Evolutionary conservation across 2,113 vertebrate genomes (phyloP).

Genomic region (Eclectus roratus): DNA sequence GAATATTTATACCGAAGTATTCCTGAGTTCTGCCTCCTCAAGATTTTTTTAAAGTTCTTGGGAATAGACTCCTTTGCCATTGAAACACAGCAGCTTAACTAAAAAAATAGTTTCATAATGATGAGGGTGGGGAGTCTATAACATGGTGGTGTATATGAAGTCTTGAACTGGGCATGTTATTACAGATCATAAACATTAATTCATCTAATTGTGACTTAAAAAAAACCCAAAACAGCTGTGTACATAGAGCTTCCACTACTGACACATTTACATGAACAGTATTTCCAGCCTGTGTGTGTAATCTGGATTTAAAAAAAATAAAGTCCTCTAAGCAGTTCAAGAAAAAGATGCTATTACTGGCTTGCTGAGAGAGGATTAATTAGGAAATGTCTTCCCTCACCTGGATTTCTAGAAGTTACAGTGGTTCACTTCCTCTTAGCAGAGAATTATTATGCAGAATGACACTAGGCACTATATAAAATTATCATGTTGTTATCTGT

Average conservation of each 20-base stretch:
- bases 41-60: neutral
- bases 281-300: neutral
- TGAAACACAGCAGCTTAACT: neutral
- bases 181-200: neutral
- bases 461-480: neutral
- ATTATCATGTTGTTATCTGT: neutral
- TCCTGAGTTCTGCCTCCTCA: neutral
- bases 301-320: neutral
- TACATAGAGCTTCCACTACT: neutral
- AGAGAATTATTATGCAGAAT: neutral
- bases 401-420: slow-evolving; percentile 65
- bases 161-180: neutral
- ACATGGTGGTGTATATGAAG: neutral
- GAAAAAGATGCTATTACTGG: slow-evolving; percentile 39
- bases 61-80: neutral
- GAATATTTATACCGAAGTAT: neutral
- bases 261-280: neutral
- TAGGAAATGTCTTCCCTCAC: slow-evolving; percentile 46
- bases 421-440: slow-evolving; percentile 49
- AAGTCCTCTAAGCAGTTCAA: slow-evolving; percentile 21
- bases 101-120: neutral
- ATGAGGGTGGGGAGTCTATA: neutral
- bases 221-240: neutral
- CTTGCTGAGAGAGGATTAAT: slow-evolving; percentile 51
- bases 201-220: neutral